These are phyloP conservation scores for Hesperia comma DNA, from an alignment of 2,888 invertebrate species.

Conservation along the genomic window DNA sequence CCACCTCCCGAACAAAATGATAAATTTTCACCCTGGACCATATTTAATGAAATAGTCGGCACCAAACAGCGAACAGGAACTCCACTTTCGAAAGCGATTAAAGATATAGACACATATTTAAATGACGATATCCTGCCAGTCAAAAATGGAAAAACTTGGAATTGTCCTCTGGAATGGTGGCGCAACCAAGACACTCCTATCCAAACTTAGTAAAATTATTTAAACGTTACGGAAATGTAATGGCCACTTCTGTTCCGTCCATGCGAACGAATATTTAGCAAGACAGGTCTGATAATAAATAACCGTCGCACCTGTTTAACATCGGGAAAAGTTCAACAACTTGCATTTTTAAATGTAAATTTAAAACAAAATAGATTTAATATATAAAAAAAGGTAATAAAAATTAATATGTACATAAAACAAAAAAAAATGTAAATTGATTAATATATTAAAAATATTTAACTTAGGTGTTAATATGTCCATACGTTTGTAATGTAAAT, in stretches of 20 bases:
- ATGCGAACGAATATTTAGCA: slow-evolving; percentile 45
- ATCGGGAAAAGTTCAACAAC: too few relatives aligned
- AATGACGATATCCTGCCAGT: slow-evolving; percentile 40
- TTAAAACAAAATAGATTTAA: too few relatives aligned
- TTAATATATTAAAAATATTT: too few relatives aligned
- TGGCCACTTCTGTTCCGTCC: slow-evolving; percentile 43
- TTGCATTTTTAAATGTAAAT: too few relatives aligned
- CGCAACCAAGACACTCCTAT: slow-evolving; percentile 33
- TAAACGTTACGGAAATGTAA: slow-evolving; percentile 36
- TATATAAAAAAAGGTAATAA: too few relatives aligned
- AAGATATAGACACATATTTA: too few relatives aligned
- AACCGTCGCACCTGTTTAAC: slow-evolving; percentile 16
- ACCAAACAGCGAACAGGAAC: slow-evolving; percentile 31
- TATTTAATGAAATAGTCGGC: slow-evolving; percentile 38
- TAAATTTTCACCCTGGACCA: slow-evolving; percentile 41
- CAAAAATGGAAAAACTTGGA: slow-evolving; percentile 29
- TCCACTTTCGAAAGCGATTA: slow-evolving; percentile 42
- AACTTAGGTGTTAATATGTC: too few relatives aligned
- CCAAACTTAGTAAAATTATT: slow-evolving; percentile 37
- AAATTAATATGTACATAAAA: too few relatives aligned
- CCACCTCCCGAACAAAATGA: slow-evolving; percentile 20
- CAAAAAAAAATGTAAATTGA: too few relatives aligned
- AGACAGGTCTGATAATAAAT: slow-evolving; percentile 39
- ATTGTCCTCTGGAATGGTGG: slow-evolving; percentile 45
- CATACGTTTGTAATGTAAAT: too few relatives aligned